Base-by-base conservation (phyloP, 2,113 vertebrate species). In the Archocentrus centrarchus region DNA sequence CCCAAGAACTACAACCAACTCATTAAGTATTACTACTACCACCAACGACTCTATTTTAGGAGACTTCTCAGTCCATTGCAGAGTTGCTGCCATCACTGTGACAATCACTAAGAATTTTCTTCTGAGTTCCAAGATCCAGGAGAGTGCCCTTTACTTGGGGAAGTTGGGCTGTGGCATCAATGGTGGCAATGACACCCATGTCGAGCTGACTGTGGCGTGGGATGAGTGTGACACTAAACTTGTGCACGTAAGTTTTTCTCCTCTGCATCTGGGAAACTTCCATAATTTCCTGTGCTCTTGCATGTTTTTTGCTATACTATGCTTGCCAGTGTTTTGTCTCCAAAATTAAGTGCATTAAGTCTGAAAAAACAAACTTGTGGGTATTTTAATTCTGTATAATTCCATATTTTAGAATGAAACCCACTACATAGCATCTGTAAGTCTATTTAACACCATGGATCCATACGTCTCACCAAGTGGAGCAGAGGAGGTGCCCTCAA, bases 131-230 rank as follows among this genome's bases (percentile, higher is more conserved):
- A 90, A 93, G 4, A 96, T 99, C 75, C 79, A 88, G 0, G 96
- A 93, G 80, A 77, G 77, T 0, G 89, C 96, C 0, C 86, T 99
- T 11, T 97, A 97, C 92, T 93, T 99, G 75, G 97, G 97, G 2
- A 78, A 76, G 11, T 91, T 83, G 1, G 84, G 24, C 14, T 98
- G 98, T 92, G 96, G 93, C 0, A 87, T 96, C 47, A 97, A 92
- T 13, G 30, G 24, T 50, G 90, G 79, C 58, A 98, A 97, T 11
- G 6, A 17, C 73, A 96, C 96, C 0, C 96, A 97, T 0, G 88
- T 93, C 22, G 81, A 94, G 60, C 95, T 99, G 92, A 95, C 86
- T 2, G 93, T 94, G 0, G 86, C 83, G 0, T 98, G 97, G 98
- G 86, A 92, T 0, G 76, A 96, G 79, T 99, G 98, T 0, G 91